Conservation (phyloP, 2,888 invertebrate genomes). For the Chloroclystis v-ata region DNA sequence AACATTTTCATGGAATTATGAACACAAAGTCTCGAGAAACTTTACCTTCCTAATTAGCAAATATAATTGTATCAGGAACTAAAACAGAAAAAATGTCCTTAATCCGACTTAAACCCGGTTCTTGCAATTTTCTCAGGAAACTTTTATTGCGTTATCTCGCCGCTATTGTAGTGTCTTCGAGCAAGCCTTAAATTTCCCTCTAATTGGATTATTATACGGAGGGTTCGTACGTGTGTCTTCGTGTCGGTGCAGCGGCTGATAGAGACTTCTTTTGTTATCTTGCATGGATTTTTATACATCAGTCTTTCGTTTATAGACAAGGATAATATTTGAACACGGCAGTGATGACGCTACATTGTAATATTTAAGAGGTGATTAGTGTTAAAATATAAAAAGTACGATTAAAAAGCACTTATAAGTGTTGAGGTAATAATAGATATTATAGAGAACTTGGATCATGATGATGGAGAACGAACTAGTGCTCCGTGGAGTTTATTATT, state of each 20-base stretch:
- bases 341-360: no score
- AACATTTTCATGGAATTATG: no score
- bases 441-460: no score
- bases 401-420: no score
- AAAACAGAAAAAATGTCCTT: not conserved
- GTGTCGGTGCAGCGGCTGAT: constrained; percentile 21
- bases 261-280: not conserved
- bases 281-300: not conserved
- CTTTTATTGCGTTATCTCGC: constrained; percentile 39
- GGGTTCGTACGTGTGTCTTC: constrained; percentile 37
- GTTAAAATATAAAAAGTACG: no score
- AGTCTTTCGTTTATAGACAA: not conserved
- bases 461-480: no score
- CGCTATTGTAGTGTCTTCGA: constrained; percentile 35
- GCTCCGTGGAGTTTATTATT: no score
- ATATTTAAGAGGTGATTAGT: no score
- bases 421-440: no score
- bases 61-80: not conserved
- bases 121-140: constrained; percentile 25
- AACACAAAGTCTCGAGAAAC: no score
- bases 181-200: constrained; percentile 49
- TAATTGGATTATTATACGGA: constrained; percentile 61
- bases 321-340: no score
- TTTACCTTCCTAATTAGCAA: constrained; percentile 1
- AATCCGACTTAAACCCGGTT: constrained; percentile 1